phyloP scores from a whole-genome alignment of 1,140 invertebrate genomes.

The Cotesia typhae region DNA sequence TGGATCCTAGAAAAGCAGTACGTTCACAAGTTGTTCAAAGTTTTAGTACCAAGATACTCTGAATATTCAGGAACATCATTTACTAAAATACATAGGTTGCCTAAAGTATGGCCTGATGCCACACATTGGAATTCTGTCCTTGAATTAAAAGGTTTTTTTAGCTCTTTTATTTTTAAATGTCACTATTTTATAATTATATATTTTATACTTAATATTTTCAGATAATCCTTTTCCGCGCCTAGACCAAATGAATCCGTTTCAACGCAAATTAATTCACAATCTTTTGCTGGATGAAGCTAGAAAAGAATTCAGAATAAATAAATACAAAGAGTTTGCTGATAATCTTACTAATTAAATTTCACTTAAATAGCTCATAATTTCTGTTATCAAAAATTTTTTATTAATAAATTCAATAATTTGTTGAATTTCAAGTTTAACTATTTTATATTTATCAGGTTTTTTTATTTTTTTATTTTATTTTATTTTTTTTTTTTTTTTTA shows the following conservation, averaged over 20 bases:
- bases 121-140: slow-evolving; percentile 71
- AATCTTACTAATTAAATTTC: slow-evolving; percentile 42
- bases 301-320: slow-evolving; percentile 53
- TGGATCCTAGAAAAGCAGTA: slow-evolving; percentile 91
- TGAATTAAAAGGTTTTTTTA: slow-evolving; percentile 76
- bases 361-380: slow-evolving; percentile 6
- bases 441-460: background rate
- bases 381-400: slow-evolving; percentile 10
- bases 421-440: slow-evolving; percentile 22
- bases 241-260: slow-evolving; percentile 45
- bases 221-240: slow-evolving; percentile 57
- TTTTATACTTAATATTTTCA: slow-evolving; percentile 30
- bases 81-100: slow-evolving; percentile 78
- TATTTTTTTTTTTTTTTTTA: slow-evolving; percentile 37
- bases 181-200: slow-evolving; percentile 1
- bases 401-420: slow-evolving; percentile 25
- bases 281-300: slow-evolving; percentile 55
- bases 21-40: slow-evolving; percentile 93
- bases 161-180: background rate
- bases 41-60: slow-evolving; percentile 84
- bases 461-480: background rate
- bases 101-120: slow-evolving; percentile 69
- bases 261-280: slow-evolving; percentile 54
- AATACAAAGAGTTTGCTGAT: slow-evolving; percentile 60
- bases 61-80: slow-evolving; percentile 72